phyloP scores from a whole-genome alignment of 2,113 vertebrate genomes.

The Calidris pygmaea region DNA sequence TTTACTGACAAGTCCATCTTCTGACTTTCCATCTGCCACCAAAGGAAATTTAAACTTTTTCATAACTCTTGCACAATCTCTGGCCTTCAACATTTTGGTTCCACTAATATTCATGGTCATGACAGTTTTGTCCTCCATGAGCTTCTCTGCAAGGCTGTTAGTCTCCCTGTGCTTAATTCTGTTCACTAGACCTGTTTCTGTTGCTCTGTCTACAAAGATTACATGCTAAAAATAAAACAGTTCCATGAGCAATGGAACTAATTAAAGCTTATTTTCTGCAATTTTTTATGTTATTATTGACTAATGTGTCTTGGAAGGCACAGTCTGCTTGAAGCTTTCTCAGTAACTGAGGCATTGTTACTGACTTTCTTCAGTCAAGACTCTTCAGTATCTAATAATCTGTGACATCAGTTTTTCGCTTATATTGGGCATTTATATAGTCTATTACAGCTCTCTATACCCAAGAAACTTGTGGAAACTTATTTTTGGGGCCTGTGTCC shows the following conservation, averaged over 20 bases:
- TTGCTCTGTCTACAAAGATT: not conserved
- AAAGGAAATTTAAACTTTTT: not conserved
- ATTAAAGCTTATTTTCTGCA: not conserved
- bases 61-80: not conserved
- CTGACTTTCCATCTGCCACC: not conserved
- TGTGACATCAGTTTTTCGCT: not conserved
- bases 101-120: not conserved
- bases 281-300: not conserved
- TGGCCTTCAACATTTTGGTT: not conserved
- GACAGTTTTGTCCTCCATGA: not conserved
- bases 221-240: not conserved
- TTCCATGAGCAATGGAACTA: not conserved
- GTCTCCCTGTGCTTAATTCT: not conserved
- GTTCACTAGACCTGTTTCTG: not conserved
- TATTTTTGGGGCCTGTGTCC: not conserved
- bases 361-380: not conserved
- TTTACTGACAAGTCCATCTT: not conserved
- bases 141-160: not conserved
- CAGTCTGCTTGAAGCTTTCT: not conserved
- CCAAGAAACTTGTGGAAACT: not conserved
- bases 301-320: not conserved
- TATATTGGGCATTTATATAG: not conserved
- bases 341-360: not conserved
- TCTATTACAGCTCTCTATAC: not conserved
- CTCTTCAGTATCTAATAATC: not conserved